Evolutionary conservation across 1,140 invertebrate species (phyloP).

Genomic region (Tetranychus cinnabarinus): DNA sequence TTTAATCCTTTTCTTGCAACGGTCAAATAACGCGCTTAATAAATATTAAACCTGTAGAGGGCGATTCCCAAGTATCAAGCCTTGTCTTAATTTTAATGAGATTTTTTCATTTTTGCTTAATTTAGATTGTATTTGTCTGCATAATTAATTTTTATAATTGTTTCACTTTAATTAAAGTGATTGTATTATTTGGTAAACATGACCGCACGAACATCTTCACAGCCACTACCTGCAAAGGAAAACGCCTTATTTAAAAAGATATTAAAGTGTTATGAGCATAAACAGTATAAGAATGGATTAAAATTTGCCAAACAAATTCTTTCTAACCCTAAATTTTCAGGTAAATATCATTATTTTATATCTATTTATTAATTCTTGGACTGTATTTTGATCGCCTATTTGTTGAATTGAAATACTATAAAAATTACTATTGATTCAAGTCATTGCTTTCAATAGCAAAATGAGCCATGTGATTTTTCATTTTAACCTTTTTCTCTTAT

Average conservation of each 20-base stretch:
- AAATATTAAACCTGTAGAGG: no score
- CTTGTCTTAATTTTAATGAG: no score
- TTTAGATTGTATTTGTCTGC: no score
- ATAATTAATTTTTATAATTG: no score
- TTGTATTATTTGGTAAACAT: not conserved
- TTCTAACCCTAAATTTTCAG: conserved; percentile 77
- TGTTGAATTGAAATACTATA: no score
- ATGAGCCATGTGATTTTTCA: not conserved
- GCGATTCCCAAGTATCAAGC: no score
- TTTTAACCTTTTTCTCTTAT: not conserved
- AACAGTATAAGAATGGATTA: conserved; percentile 98
- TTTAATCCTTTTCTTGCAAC: no score
- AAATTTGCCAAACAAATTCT: conserved; percentile 99
- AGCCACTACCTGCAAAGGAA: conserved; percentile 76
- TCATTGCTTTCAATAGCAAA: no score
- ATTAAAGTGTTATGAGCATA: conserved; percentile 98
- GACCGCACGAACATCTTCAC: not conserved
- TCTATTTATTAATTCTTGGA: not conserved
- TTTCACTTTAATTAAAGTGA: no score
- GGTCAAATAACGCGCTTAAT: no score
- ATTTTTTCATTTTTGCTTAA: no score
- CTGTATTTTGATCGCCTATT: no score
- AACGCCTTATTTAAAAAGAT: conserved; percentile 97
- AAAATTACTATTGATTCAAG: not conserved
- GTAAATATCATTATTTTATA: conserved; percentile 25